These are phyloP conservation scores for Aphodius sticticus DNA, from an alignment of 2,888 invertebrate species.

Conservation along the genomic window DNA sequence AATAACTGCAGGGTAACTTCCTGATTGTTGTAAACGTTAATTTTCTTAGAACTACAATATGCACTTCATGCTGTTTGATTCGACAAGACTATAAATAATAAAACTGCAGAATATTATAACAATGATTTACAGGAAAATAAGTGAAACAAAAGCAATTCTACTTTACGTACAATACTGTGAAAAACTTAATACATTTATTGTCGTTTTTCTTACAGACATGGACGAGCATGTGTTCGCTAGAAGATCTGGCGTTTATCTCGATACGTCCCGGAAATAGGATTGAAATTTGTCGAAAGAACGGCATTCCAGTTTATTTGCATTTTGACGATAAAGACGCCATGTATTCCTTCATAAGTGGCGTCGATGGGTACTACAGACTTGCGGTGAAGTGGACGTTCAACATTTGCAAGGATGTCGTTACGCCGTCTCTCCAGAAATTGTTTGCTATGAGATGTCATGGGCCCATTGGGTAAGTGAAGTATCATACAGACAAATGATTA, in stretches of 20 bases:
- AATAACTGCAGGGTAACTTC: no score
- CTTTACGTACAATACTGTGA: no score
- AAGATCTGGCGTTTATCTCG: slow-evolving; percentile 84
- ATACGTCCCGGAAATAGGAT: slow-evolving; percentile 75
- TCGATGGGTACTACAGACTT: slow-evolving; percentile 88
- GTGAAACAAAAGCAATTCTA: no score
- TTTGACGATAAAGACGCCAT: slow-evolving; percentile 72
- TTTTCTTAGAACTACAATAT: no score
- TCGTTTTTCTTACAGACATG: slow-evolving; percentile 66
- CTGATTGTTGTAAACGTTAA: no score
- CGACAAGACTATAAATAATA: no score
- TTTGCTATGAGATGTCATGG: slow-evolving; percentile 85
- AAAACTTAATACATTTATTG: no score
- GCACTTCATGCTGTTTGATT: no score
- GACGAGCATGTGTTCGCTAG: slow-evolving; percentile 79
- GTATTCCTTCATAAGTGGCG: slow-evolving; percentile 80
- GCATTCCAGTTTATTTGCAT: slow-evolving; percentile 79
- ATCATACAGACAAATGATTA: background rate
- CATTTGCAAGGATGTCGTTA: slow-evolving; percentile 81
- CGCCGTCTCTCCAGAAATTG: slow-evolving; percentile 79
- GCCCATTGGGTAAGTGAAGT: slow-evolving; percentile 78
- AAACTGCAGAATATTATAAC: no score
- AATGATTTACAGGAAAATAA: no score
- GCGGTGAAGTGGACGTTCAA: slow-evolving; percentile 92
- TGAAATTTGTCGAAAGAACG: slow-evolving; percentile 78